Conservation (phyloP, 2,113 vertebrate genomes). For the Prunella himalayana region DNA sequence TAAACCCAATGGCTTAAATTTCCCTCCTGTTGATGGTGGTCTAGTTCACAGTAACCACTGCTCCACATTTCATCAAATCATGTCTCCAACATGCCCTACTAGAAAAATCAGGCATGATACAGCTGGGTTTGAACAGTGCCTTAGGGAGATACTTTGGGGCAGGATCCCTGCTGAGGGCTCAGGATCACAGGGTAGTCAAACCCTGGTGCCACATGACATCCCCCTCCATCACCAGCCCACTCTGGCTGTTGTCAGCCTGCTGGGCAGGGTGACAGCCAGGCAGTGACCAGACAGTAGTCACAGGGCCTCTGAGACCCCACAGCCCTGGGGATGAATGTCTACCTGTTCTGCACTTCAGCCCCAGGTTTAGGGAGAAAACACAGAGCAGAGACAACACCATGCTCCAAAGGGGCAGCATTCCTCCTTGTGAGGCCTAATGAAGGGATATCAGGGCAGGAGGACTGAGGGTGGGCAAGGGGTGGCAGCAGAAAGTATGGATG, state of each 20-base stretch:
- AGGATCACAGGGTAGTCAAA: accelerated
- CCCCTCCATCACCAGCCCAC: neutral
- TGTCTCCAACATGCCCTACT: neutral
- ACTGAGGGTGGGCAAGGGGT: neutral
- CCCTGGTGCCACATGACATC: neutral
- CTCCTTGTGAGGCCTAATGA: neutral
- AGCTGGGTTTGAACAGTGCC: neutral
- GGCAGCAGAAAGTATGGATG: neutral
- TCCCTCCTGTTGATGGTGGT: accelerated
- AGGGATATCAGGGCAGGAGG: neutral
- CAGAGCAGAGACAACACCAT: accelerated
- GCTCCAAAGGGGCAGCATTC: neutral
- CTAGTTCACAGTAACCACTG: neutral
- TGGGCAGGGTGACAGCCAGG: neutral
- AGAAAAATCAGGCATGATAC: neutral
- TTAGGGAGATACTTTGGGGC: neutral
- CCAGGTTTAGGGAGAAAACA: neutral
- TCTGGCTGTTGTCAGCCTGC: accelerated
- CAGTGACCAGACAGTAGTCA: neutral
- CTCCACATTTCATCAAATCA: neutral
- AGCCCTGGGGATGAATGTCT: accelerated
- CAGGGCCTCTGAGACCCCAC: neutral
- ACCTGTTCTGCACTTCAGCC: neutral
- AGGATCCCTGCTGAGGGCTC: neutral
- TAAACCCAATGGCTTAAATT: neutral